Conservation (phyloP, 2,797 vertebrate species). For the Cryptoprocta ferox region DNA sequence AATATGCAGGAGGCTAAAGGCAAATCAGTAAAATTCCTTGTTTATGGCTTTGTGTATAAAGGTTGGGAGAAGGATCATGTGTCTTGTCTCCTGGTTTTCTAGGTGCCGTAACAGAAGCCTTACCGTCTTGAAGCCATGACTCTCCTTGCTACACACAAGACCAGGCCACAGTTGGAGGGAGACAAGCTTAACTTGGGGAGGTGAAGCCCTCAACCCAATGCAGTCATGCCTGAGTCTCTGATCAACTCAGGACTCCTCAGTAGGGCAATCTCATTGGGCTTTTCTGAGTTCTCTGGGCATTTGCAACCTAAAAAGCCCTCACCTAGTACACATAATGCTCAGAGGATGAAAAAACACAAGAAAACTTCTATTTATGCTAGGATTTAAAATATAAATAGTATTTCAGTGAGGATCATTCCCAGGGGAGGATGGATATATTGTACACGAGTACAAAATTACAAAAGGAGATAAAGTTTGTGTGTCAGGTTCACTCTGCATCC, state of each 20-base stretch:
- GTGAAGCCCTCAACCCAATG: fast-evolving
- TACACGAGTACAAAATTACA: neutral
- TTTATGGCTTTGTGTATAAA: neutral
- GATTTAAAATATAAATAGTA: neutral
- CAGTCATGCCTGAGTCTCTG: fast-evolving
- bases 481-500: neutral
- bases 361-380: neutral
- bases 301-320: neutral
- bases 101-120: neutral
- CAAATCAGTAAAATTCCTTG: neutral
- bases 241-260: neutral
- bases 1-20: neutral
- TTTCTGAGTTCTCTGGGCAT: neutral
- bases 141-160: neutral
- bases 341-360: neutral
- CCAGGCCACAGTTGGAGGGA: fast-evolving
- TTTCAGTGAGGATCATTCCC: neutral
- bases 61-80: neutral
- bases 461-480: neutral
- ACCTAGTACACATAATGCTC: neutral
- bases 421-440: neutral
- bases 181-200: fast-evolving
- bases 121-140: too few relatives aligned
- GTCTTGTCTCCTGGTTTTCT: neutral
- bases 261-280: neutral